Percentiles rank a stretch among this genome's conserved stretches.
phyloP scores from a whole-genome alignment of 2,888 invertebrate species.

The Harpagoxenus sublaevis region DNA sequence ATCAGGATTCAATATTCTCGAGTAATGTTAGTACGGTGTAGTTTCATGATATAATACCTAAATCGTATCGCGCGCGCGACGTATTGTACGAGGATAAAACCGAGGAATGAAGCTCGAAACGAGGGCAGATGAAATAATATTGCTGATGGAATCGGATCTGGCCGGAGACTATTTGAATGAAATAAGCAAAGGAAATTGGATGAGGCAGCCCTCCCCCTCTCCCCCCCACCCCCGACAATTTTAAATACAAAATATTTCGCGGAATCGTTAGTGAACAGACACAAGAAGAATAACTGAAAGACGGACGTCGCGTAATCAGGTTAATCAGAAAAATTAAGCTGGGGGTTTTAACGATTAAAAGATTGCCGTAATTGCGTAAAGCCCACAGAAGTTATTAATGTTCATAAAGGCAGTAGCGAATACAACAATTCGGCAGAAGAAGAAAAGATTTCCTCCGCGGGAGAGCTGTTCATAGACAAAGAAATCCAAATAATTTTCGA shows the following conservation, averaged over 20 bases:
- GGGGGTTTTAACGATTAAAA: not conserved
- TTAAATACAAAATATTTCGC: constrained; percentile 71
- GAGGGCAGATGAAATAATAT: constrained; percentile 73
- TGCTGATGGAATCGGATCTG: constrained; percentile 75
- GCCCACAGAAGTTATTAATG: not conserved
- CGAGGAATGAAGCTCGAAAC: constrained; percentile 56
- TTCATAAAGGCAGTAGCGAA: not conserved
- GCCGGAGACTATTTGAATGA: constrained; percentile 52
- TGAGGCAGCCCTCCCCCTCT: constrained; percentile 51
- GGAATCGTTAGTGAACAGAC: constrained; percentile 57
- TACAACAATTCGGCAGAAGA: too few species aligned
- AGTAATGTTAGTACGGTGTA: constrained; percentile 52
- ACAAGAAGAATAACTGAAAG: constrained; percentile 20
- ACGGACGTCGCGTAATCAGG: constrained; percentile 10
- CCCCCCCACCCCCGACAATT: constrained; percentile 51
- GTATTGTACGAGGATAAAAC: constrained; percentile 66
- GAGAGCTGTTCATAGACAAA: not conserved
- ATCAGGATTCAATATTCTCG: constrained; percentile 57
- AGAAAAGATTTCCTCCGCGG: not conserved
- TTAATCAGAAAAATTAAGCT: constrained; percentile 16
- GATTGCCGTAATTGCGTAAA: not conserved
- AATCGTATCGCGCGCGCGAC: constrained; percentile 67
- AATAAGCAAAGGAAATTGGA: constrained; percentile 68
- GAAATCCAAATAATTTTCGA: constrained; percentile 41
- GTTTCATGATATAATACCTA: constrained; percentile 69